Evolutionary conservation across 2,113 vertebrate species (phyloP).

Genomic region (Amblyornis subalaris): DNA sequence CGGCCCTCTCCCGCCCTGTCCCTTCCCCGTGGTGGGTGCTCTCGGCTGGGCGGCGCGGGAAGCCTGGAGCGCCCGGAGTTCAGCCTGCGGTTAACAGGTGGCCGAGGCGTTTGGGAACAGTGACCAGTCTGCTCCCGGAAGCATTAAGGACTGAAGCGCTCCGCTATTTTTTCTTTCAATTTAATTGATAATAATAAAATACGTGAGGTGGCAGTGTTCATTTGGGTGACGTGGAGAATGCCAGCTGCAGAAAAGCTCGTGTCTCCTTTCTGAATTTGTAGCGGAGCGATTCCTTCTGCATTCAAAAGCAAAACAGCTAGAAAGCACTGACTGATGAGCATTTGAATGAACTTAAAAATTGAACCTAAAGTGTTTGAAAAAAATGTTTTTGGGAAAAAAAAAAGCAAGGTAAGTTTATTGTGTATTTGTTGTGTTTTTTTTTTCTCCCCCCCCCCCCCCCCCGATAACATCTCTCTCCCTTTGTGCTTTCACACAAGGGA

Average conservation of each 20-base stretch:
- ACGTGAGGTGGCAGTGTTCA: not conserved
- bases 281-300: not conserved
- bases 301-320: not conserved
- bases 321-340: not conserved
- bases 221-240: not conserved
- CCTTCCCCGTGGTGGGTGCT: not conserved
- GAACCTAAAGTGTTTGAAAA: not conserved
- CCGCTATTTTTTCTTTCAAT: not conserved
- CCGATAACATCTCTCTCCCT: not conserved
- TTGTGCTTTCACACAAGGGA: not conserved
- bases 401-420: not conserved
- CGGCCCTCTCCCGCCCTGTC: not conserved
- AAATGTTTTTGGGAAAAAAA: too few relatives aligned
- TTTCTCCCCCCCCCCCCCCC: rapidly evolving
- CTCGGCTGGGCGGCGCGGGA: not conserved
- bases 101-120: rapidly evolving
- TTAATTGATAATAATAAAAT: not conserved
- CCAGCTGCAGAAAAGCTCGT: not conserved
- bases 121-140: not conserved
- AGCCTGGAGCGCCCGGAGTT: not conserved
- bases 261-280: not conserved
- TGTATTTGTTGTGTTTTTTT: not conserved
- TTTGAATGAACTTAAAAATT: not conserved
- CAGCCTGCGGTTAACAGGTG: not conserved
- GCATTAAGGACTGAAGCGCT: not conserved